Conservation (phyloP, 2,113 vertebrate genomes). For the Bos taurus region DNA sequence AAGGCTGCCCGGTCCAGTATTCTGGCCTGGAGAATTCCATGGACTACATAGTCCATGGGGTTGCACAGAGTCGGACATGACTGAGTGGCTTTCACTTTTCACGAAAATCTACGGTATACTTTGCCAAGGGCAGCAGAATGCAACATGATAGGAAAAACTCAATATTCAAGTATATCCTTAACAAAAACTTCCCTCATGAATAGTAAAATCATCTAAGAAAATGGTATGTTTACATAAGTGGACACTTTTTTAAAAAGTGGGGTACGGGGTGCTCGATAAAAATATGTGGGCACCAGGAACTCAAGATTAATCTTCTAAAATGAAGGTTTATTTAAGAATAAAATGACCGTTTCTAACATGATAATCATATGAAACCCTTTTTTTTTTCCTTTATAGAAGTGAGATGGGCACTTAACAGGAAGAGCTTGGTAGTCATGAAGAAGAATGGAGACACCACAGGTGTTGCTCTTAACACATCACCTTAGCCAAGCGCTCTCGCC, state of each 20-base stretch:
- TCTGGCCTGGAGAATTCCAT: neutral
- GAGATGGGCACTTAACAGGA: slow-evolving; percentile 2
- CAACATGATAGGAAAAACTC: slow-evolving; percentile 68
- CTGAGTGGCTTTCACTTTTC: neutral
- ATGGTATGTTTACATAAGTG: slow-evolving; percentile 39
- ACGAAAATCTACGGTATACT: slow-evolving; percentile 76
- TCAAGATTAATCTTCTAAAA: slow-evolving; percentile 68
- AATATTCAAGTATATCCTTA: slow-evolving; percentile 75
- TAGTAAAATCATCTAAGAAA: slow-evolving; percentile 53
- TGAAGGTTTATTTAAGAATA: slow-evolving; percentile 63
- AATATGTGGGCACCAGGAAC: slow-evolving; percentile 36
- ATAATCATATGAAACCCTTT: neutral
- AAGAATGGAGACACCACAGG: neutral
- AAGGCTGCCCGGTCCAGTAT: neutral
- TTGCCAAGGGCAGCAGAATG: slow-evolving; percentile 75
- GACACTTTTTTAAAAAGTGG: slow-evolving; percentile 46
- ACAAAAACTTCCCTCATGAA: slow-evolving; percentile 62
- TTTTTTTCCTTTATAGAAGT: neutral
- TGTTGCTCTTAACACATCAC: neutral
- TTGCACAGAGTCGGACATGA: neutral
- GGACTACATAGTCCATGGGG: neutral
- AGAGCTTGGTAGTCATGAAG: slow-evolving; percentile 36
- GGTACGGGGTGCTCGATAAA: neutral
- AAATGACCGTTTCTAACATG: slow-evolving; percentile 4
- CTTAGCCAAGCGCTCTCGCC: no score